Evolutionary conservation across 1,140 invertebrate species (phyloP).

Genomic region (Ectropis grisescens): DNA sequence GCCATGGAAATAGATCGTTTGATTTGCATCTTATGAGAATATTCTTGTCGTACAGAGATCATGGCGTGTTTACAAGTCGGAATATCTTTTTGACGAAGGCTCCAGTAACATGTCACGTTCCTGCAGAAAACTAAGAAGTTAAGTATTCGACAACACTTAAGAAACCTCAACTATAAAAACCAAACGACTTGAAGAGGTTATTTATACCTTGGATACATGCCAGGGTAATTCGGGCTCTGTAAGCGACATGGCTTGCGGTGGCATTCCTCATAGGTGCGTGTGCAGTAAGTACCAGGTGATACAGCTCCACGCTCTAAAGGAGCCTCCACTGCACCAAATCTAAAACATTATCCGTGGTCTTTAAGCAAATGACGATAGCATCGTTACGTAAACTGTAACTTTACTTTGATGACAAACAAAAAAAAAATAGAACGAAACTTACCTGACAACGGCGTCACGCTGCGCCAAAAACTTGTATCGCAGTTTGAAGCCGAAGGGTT

Average conservation of each 20-base stretch:
- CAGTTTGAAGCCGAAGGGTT: conserved; percentile 81
- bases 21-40: conserved; percentile 79
- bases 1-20: conserved; percentile 75
- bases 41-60: conserved; percentile 83
- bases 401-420: too few species aligned
- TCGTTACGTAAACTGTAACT: too few species aligned
- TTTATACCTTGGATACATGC: conserved; percentile 85
- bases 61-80: conserved; percentile 91
- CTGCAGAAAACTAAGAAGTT: conserved; percentile 12
- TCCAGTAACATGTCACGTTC: conserved; percentile 87
- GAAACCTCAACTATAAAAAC: too few species aligned
- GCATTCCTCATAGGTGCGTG: conserved; percentile 89
- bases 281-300: conserved; percentile 89
- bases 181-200: too few species aligned
- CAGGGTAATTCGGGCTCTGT: conserved; percentile 91
- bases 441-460: conserved; percentile 75
- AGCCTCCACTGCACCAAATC: conserved; percentile 78
- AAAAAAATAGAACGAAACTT: too few species aligned
- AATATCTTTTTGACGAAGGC: conserved; percentile 83
- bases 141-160: too few species aligned
- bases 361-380: too few species aligned
- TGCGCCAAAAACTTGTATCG: conserved; percentile 73
- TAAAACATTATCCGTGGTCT: too few species aligned
- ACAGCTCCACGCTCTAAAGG: conserved; percentile 83
- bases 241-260: conserved; percentile 85